Evolutionary conservation across 2,888 invertebrate genomes (phyloP), one percentile per base, ranked within the genome.

Genomic region (Meta bourneti): DNA sequence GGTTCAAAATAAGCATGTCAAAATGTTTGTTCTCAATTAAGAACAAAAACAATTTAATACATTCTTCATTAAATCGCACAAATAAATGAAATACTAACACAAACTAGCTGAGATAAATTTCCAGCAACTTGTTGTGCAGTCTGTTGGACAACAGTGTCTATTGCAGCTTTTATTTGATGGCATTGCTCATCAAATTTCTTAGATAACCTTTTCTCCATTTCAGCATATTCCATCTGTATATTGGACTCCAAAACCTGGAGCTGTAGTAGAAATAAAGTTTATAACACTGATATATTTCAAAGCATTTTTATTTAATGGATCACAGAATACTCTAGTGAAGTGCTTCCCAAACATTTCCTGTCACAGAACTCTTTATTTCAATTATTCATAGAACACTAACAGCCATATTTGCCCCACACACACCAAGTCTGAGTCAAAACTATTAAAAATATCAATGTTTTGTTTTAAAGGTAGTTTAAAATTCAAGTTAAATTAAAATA

Each of bases 101-200:
- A 81, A 72, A 92, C 89, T 48, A 92, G 72, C 70, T 89, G 89
- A 52, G 92, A 85, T 51, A 92, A 75, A 81, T 82, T 89, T 77
- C 92, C 92, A 34, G 92, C 75, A 20, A 92, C 52, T n/a, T 91
- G 91, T 34, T 91, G 88, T 61, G 88, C 75, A 52, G 89, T 87
- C 69, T 92, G 89, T 70, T 92, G 92, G 13, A 92, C 89, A 48
- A 92, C 78, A 16, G 84, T 71, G 71, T 92, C 89, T 19, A 92
- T 89, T 6, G 92, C 89, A 71, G 84, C 77, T 61, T 89, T 89
- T 34, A 92, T 83, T 70, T 92, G 89, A 61, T 85, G 89, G 34
- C 89, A 92, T n/a, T 92, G 87, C 34, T 92, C 92, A 61, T 87
- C 92, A 92, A 92, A 92, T 69, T 87, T 89, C 6, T 84, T 89